These are phyloP conservation scores for Axea sp. DNA, from an alignment of 2,888 invertebrate species.

Conservation along the genomic window DNA sequence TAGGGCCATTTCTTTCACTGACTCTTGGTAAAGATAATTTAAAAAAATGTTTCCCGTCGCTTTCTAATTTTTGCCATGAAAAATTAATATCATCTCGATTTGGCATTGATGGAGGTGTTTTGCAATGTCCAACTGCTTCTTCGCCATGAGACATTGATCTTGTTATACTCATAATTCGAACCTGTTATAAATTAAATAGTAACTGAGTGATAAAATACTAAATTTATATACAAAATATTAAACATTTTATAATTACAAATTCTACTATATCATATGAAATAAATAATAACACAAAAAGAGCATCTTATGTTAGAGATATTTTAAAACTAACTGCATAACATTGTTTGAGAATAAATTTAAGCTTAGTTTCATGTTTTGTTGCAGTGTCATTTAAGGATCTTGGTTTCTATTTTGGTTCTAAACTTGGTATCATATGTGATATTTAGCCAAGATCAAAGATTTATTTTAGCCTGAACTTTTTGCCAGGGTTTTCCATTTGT, in stretches of 20 bases:
- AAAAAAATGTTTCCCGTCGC: conserved; percentile 86
- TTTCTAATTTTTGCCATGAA: conserved; percentile 83
- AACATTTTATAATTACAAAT: not conserved
- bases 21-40: conserved; percentile 88
- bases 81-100: conserved; percentile 83
- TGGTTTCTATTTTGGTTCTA: no score
- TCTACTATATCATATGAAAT: not conserved
- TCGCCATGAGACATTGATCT: conserved; percentile 83
- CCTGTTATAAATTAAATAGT: conserved; percentile 64
- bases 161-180: conserved; percentile 86
- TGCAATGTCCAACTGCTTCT: conserved; percentile 83
- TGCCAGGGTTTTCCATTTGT: no score
- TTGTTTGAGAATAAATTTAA: no score
- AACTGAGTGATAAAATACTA: no score
- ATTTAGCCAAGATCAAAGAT: no score
- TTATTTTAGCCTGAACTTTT: no score
- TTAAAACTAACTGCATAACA: no score
- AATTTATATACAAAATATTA: no score
- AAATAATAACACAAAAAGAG: not conserved
- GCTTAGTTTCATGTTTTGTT: no score
- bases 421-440: no score
- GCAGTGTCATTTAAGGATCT: no score
- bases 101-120: conserved; percentile 86
- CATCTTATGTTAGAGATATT: no score
- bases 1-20: conserved; percentile 91